Conservation (phyloP, 2,888 invertebrate species). For the Athalia cordata region DNA sequence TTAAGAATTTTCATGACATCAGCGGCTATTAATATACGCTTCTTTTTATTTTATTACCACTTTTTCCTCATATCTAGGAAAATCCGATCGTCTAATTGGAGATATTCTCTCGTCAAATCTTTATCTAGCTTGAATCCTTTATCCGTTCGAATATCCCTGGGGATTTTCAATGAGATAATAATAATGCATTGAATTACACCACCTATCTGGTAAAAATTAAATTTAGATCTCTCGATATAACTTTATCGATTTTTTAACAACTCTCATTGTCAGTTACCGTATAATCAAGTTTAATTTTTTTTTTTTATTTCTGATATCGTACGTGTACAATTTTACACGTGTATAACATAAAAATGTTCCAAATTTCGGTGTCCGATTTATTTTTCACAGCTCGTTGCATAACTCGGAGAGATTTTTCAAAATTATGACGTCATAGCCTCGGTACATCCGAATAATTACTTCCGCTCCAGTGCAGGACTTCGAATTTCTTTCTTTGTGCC, state of each 20-base stretch:
- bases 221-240: neutral
- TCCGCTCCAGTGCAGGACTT: neutral
- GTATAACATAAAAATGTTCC: too few species aligned
- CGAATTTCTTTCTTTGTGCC: conserved; percentile 23
- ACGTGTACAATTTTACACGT: too few species aligned
- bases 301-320: neutral
- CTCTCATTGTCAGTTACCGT: neutral
- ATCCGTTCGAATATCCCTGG: neutral
- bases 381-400: neutral
- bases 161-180: conserved; percentile 10
- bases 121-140: neutral
- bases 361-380: neutral
- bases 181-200: too few species aligned
- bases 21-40: neutral
- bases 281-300: neutral
- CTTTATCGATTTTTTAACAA: neutral
- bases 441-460: conserved; percentile 15
- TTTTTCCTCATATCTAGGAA: neutral
- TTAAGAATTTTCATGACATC: neutral
- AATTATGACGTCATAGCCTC: neutral
- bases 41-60: neutral
- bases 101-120: neutral
- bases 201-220: neutral
- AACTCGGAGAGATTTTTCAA: neutral
- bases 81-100: conserved; percentile 2